A percentile compares a stretch with the other conserved stretches of the same genome.
These are phyloP conservation scores for Rhynchonycteris naso DNA, from an alignment of 2,797 vertebrate genomes.

Conservation along the genomic window DNA sequence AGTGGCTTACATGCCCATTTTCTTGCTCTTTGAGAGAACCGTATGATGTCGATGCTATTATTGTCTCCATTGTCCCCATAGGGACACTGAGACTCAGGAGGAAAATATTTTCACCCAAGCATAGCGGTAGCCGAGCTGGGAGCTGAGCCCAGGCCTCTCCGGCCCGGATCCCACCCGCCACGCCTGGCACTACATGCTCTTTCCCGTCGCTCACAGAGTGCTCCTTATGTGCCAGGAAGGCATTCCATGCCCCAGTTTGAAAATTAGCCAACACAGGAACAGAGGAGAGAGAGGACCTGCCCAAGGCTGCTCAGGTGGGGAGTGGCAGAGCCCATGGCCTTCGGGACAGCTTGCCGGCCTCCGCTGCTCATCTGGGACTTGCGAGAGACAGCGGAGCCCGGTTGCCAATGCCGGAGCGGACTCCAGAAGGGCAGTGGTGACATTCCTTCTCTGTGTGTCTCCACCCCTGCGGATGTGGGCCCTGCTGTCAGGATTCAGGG, in stretches of 20 bases:
- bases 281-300: not conserved
- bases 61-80: not conserved
- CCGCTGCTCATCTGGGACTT: not conserved
- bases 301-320: not conserved
- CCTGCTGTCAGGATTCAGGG: not conserved
- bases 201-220: not conserved
- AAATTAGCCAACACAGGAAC: not conserved
- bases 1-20: not conserved
- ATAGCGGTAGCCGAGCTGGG: not conserved
- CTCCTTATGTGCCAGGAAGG: not conserved
- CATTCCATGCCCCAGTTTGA: not conserved
- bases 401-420: not conserved
- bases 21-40: not conserved
- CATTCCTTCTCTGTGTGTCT: not conserved
- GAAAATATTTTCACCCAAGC: not conserved
- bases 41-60: not conserved
- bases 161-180: not conserved
- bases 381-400: not conserved
- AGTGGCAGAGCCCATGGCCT: not conserved
- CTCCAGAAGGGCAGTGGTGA: constrained; percentile 2
- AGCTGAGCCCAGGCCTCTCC: not conserved
- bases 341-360: not conserved
- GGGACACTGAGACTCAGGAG: not conserved
- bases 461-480: constrained; percentile 48
- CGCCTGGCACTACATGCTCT: not conserved